Percentiles rank a stretch among this genome's conserved stretches.
These are phyloP conservation scores for Aradophagus sp. DNA, from an alignment of 1,140 invertebrate genomes.

Conservation along the genomic window DNA sequence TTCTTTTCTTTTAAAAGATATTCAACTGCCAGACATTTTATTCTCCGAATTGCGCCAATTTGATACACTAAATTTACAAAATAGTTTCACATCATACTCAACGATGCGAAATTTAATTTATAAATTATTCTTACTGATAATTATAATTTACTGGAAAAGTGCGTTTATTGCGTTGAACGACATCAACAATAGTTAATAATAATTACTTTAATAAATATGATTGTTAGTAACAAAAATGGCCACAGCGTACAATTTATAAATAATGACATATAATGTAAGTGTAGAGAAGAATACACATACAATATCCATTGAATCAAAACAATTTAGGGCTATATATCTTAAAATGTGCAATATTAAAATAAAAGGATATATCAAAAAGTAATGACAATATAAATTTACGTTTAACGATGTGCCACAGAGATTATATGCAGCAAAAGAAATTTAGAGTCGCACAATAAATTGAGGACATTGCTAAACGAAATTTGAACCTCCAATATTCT, in stretches of 20 bases:
- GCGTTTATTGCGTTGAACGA: constrained; percentile 30
- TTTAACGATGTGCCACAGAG: neutral
- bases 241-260: constrained; percentile 7
- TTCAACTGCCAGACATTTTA: constrained; percentile 70
- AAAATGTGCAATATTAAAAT: constrained; percentile 47
- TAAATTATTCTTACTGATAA: constrained; percentile 19
- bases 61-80: constrained; percentile 66
- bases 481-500: no score
- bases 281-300: constrained; percentile 19
- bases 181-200: constrained; percentile 20
- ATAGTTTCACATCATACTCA: constrained; percentile 73
- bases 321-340: constrained; percentile 29
- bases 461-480: no score
- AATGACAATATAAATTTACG: constrained; percentile 24
- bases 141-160: constrained; percentile 51
- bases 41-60: constrained; percentile 67
- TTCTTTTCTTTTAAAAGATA: no score
- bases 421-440: no score
- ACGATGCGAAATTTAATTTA: constrained; percentile 43
- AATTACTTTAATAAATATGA: constrained; percentile 21
- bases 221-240: constrained; percentile 17
- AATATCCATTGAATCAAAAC: constrained; percentile 38
- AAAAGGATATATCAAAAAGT: constrained; percentile 38
- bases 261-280: constrained; percentile 20
- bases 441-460: no score